These are phyloP conservation scores for Caprella mutica DNA, from an alignment of 2,888 invertebrate genomes.

Conservation along the genomic window DNA sequence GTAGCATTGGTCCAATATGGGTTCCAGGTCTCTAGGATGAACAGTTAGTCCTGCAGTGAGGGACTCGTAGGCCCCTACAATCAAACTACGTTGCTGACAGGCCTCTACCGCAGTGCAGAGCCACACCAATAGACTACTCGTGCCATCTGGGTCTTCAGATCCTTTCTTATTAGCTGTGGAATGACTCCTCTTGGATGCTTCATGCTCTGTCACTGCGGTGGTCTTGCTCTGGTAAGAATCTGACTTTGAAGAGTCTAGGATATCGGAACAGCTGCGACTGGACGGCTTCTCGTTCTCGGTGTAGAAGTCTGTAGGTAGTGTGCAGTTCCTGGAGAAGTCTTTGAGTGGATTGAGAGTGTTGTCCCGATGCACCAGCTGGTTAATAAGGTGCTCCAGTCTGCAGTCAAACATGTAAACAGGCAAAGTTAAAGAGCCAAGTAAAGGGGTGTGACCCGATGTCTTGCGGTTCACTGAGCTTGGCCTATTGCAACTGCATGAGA, in stretches of 20 bases:
- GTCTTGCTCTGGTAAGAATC: no score
- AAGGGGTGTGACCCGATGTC: conserved; percentile 13
- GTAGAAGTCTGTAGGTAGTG: not conserved
- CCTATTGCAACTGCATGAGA: not conserved
- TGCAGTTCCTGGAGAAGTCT: conserved; percentile 1
- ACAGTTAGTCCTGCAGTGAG: conserved; percentile 50
- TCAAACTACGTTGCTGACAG: conserved; percentile 28
- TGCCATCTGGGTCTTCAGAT: no score
- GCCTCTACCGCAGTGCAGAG: conserved; percentile 20
- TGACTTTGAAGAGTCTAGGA: no score
- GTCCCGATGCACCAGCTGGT: conserved; percentile 27
- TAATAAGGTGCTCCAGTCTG: conserved; percentile 24
- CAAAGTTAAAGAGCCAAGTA: conserved; percentile 27
- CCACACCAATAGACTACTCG: conserved; percentile 6
- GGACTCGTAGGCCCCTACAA: conserved; percentile 41
- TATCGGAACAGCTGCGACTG: no score
- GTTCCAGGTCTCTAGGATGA: conserved; percentile 53
- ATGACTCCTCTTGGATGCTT: no score
- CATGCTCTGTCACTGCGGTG: no score
- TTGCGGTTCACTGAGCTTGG: not conserved
- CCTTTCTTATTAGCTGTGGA: no score
- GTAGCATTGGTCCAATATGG: conserved; percentile 58
- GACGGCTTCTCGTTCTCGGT: no score
- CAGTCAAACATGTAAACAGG: conserved; percentile 34
- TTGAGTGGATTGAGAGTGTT: not conserved